Conservation (phyloP, 1,140 invertebrate species). For the Apis cerana region DNA sequence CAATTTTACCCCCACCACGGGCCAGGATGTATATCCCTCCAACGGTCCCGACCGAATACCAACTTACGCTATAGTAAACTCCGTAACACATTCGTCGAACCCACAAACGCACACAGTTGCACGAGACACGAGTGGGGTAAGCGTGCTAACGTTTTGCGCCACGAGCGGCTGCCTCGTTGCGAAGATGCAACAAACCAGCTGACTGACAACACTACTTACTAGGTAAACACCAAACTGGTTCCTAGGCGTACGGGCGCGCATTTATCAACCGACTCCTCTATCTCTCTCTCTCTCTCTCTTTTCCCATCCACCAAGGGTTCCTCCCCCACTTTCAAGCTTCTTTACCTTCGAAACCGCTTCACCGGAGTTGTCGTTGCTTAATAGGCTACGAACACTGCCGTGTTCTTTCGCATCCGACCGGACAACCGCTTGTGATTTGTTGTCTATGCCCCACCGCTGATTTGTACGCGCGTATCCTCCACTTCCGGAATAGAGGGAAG, state of each 20-base stretch:
- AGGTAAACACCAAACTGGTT: conserved; percentile 72
- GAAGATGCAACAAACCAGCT: conserved; percentile 69
- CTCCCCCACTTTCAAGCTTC: conserved; percentile 5
- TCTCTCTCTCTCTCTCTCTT: not conserved
- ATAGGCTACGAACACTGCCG: conserved; percentile 31
- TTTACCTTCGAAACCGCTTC: conserved; percentile 1
- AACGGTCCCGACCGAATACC: conserved; percentile 8
- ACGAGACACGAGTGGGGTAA: not conserved
- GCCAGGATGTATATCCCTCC: conserved; percentile 19
- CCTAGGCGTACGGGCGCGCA: conserved; percentile 63
- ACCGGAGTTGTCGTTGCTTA: conserved; percentile 39
- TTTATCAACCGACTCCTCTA: conserved; percentile 60
- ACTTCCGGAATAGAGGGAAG: not conserved
- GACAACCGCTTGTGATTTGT: conserved; percentile 52
- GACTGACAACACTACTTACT: conserved; percentile 73
- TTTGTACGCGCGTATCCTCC: conserved; percentile 14
- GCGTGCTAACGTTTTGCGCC: conserved; percentile 38
- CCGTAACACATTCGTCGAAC: not conserved
- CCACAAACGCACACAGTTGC: not conserved
- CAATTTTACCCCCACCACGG: conserved; percentile 8
- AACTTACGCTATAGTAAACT: conserved; percentile 13
- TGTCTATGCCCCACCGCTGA: not conserved
- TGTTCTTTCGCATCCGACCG: conserved; percentile 21
- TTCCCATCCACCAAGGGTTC: not conserved
- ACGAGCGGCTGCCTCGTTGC: conserved; percentile 62